Evolutionary conservation across 2,113 vertebrate species (phyloP), one percentile per base, ranked within the genome.

Genomic region (Lathamus discolor): DNA sequence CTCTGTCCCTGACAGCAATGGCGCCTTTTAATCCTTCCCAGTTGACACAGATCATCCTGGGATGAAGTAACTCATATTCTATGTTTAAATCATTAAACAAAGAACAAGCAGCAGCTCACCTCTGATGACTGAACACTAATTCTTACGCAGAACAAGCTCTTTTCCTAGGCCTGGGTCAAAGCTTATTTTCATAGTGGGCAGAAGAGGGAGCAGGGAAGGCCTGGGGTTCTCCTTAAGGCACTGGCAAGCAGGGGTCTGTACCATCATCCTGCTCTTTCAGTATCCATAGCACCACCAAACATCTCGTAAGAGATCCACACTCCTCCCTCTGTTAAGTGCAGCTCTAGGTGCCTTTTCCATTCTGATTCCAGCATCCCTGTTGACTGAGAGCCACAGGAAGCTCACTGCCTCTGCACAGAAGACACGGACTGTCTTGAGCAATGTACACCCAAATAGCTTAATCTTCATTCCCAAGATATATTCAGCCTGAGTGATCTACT

Each of bases 351-450:
- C 62, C 61, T 76, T 88, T 87, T 48, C 75, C 52, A 9, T 8
- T 20, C 18, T 7, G 28, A 29, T 74, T 57, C 17, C 75, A 83
- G 63, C 70, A 52, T 10, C 59, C 62, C 54, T 22, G 25, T 8
- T 19, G 44, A n/a, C 61, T 2, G 61, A 61, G 83, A 81, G 59
- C 64, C 7, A 22, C 74, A 79, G 70, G 79, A 88, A 94, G 54
- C 63, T 77, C 3, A 0, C 33, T 43, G 15, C 28, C 46, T 25
- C 2, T 4, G 44, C 68, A 41, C 72, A n/a, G n/a, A 43, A 63
- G 41, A 52, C 10, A 1, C 0, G 4, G 64, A 39, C 13, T 5
- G 0, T 3, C 20, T 4, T 6, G 18, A 88, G 39, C 3, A 1
- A 29, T 10, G 24, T 8, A 15, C 51, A 43, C 29, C 39, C 73